These are phyloP conservation scores for Fopius arisanus DNA, from an alignment of 1,140 invertebrate genomes.

Conservation along the genomic window DNA sequence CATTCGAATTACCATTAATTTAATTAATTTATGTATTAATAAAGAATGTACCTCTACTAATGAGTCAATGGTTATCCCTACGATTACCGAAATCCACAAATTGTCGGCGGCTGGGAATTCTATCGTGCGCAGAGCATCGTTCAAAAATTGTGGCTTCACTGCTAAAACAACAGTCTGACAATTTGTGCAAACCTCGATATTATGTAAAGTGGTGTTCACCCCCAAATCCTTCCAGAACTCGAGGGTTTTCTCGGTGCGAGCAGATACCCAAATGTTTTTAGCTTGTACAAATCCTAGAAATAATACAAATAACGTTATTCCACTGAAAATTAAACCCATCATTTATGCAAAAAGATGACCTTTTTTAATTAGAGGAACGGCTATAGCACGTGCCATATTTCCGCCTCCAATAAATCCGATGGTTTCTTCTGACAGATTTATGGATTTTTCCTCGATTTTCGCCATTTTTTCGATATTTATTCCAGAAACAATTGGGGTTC, in stretches of 20 bases:
- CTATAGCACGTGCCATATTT: slow-evolving; percentile 92
- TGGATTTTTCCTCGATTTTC: no score
- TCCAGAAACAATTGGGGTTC: no score
- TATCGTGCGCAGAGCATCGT: slow-evolving; percentile 65
- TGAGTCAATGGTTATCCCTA: slow-evolving; percentile 75
- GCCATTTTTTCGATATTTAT: no score
- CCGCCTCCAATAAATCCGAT: slow-evolving; percentile 94
- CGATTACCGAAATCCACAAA: slow-evolving; percentile 81
- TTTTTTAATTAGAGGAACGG: slow-evolving; percentile 76
- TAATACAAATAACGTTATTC: background rate
- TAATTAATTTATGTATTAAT: slow-evolving; percentile 9
- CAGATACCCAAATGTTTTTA: slow-evolving; percentile 73
- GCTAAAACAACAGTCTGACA: slow-evolving; percentile 84
- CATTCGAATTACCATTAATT: no score
- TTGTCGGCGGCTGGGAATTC: slow-evolving; percentile 56
- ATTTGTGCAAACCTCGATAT: slow-evolving; percentile 70
- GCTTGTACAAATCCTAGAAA: slow-evolving; percentile 66
- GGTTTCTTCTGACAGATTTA: no score
- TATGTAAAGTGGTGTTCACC: slow-evolving; percentile 69
- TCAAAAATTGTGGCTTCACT: slow-evolving; percentile 84
- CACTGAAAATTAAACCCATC: slow-evolving; percentile 4
- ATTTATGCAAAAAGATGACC: slow-evolving; percentile 60
- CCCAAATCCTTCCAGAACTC: slow-evolving; percentile 72
- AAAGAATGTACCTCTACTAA: slow-evolving; percentile 68
- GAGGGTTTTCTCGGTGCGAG: slow-evolving; percentile 72